Evolutionary conservation across 2,797 vertebrate species (phyloP), one percentile per base, ranked within the genome.

Genomic region (Periparus ater): DNA sequence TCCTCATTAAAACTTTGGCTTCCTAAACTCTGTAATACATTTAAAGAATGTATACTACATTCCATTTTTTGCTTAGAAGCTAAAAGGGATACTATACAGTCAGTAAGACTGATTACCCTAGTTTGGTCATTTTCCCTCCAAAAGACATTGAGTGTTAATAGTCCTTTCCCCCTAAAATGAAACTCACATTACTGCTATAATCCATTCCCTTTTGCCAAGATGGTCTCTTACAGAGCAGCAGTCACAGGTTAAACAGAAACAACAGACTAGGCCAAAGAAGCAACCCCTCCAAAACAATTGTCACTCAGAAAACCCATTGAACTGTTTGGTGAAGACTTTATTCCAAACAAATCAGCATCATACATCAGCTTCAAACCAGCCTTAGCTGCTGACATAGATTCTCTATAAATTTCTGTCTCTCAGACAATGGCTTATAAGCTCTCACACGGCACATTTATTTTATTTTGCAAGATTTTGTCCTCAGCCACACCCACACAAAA

Each of bases 1-100:
- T 53, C 74, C 61, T 82, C 74, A 74, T 90, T 92, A 95, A 86
- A 94, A 87, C 63, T 70, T 85, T 48, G 88, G 91, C 76, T 95
- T 91, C 75, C 71, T 76, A 55, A 84, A 79, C 53, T 51, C 44
- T 30, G 26, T 29, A 79, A 70, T 21, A 34, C 23, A 81, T 79
- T 86, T 81, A 45, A 85, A 70, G 55, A 85, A 78, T 48, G 74
- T 18, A 73, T 21, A 30, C 34, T 32, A 67, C 60, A 15, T 88
- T 84, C 91, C 62, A 62, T 73, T 88, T 90, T 75, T 72, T 6
- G 1, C 50, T 74, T 60, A 77, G 30, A 30, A 65, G 34, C 45
- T 74, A 42, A 32, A 81, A 80, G 34, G 23, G 22, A 40, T 58
- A 60, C 32, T 48, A 2, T 13, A 79, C 3, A 8, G 38, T 67